Evolutionary conservation across 2,888 invertebrate species (phyloP), one percentile per base, ranked within the genome.

Genomic region (Epirrhoe alternata): DNA sequence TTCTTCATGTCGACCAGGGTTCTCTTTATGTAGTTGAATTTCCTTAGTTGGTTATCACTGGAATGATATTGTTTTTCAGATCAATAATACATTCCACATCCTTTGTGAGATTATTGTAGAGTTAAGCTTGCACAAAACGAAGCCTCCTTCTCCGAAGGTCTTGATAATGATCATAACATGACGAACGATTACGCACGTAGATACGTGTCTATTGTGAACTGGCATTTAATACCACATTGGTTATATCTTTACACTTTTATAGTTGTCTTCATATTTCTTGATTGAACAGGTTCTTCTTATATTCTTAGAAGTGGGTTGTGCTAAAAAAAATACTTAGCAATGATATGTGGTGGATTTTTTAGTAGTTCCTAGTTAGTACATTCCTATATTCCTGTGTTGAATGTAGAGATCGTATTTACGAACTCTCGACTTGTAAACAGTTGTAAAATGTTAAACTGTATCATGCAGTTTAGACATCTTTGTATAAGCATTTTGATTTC

Each of bases 121-220:
- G 65, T 71, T 70, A 55, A 70, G 56, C 65, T 71, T 71, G 71
- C 60, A 69, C 69, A 72, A 74, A 66, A 61, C 52, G 47, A 60
- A 58, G 30, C 24, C 31, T 62, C 57, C 50, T 74, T 74, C 73
- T 62, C 17, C 57, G 73, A 73, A 74, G n/a, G 30, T 24, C 35
- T 53, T 31, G 72, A 74, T 74, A 71, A 24, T 53, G 63, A 72
- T 74, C 72, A 52, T 54, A 66, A 61, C 45, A 53, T 51, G 50
- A 64, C 45, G 45, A 24, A 64, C 52, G 52, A 60, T 50, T 53
- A 61, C 17, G 16, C 16, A 45, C 51, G 42, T 53, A 60, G 38
- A 45, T 45, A 16, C 54, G 30, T 52, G 31, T 24, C 61, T 61
- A 30, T 61, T 50, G 30, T 33, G 24, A 47, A 61, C 42, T 30